These are phyloP conservation scores for Mercenaria mercenaria DNA, from an alignment of 1,140 invertebrate species.

Conservation along the genomic window DNA sequence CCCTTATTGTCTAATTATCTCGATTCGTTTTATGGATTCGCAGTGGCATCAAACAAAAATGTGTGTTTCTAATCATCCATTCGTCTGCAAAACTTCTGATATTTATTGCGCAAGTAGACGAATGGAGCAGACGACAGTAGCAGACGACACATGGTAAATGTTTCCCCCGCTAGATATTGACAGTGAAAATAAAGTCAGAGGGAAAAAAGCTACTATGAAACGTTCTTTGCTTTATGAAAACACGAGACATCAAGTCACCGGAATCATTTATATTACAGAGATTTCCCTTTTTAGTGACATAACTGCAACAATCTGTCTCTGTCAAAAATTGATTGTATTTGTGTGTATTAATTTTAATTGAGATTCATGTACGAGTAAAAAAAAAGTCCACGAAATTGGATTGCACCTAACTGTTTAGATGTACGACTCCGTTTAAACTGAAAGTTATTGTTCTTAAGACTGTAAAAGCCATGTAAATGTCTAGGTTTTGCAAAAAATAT, in stretches of 20 bases:
- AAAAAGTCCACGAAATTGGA: background rate
- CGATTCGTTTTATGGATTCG: background rate
- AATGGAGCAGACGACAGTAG: background rate
- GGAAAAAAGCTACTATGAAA: background rate
- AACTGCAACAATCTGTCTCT: background rate
- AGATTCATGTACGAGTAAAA: too few species aligned
- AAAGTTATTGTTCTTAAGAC: too few species aligned
- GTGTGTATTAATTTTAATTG: constrained; percentile 3
- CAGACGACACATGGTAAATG: constrained; percentile 1
- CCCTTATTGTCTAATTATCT: background rate
- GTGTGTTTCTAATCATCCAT: background rate
- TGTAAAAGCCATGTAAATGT: too few species aligned
- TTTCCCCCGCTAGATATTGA: background rate
- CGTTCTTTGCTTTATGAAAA: background rate
- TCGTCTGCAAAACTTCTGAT: constrained; percentile 10
- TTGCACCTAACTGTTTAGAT: background rate
- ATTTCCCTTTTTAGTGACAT: background rate
- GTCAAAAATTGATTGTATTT: background rate
- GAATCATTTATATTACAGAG: background rate
- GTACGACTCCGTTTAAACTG: too few species aligned
- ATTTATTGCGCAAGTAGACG: too few species aligned
- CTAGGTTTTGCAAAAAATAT: too few species aligned
- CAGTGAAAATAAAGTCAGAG: background rate
- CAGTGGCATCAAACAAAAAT: background rate
- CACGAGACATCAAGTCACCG: background rate